Conservation (phyloP, 2,797 vertebrate species). For the Rachycentron canadum region DNA sequence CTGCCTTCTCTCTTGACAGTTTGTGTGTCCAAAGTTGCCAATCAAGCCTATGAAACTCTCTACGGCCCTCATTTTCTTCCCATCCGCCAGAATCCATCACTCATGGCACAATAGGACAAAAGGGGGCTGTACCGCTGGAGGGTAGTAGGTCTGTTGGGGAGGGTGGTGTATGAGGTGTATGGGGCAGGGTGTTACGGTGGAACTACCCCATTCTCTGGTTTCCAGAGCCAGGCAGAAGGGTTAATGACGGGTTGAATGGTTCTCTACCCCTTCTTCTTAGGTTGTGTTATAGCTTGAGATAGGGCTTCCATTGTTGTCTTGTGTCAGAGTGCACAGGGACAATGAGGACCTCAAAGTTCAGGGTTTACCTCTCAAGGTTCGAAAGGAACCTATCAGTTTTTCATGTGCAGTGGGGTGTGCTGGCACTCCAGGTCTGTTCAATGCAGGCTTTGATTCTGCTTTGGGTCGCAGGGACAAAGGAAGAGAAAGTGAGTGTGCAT, state of each 20-base stretch:
- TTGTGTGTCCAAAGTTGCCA: conserved; percentile 80
- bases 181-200: conserved; percentile 75
- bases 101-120: conserved; percentile 82
- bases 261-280: conserved; percentile 70
- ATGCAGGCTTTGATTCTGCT: conserved; percentile 78
- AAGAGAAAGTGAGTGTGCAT: conserved; percentile 64
- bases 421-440: conserved; percentile 74
- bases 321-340: conserved; percentile 76
- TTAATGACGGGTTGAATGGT: conserved; percentile 81
- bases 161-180: conserved; percentile 71
- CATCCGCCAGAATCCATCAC: conserved; percentile 83
- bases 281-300: conserved; percentile 70
- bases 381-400: conserved; percentile 70
- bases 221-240: conserved; percentile 71
- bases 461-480: conserved; percentile 65
- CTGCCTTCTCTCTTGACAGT: conserved; percentile 77
- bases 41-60: conserved; percentile 76
- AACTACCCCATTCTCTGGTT: conserved; percentile 76
- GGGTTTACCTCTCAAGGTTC: conserved; percentile 69
- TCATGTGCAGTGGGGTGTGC: conserved; percentile 82
- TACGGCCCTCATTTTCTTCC: conserved; percentile 69
- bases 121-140: conserved; percentile 71
- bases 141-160: conserved; percentile 61
- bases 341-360: conserved; percentile 78
- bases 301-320: conserved; percentile 76